Base-by-base conservation (phyloP, 2,797 vertebrate genomes). In the Menidia menidia region DNA sequence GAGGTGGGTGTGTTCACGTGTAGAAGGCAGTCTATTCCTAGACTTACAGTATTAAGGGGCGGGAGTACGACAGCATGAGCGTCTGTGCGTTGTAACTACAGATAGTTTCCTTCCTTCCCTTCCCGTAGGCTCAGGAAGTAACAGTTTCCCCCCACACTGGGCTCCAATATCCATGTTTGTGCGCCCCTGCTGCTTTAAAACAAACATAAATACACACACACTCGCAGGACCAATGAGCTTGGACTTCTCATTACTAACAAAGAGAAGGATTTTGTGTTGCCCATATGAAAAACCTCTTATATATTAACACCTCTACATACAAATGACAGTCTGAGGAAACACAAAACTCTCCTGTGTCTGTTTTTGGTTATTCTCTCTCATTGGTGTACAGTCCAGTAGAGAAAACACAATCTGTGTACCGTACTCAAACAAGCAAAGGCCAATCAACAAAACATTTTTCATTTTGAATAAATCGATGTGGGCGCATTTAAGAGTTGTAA, bases 31-130 rank as follows among this genome's bases (percentile, higher is more conserved):
- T 81, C 80, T 89, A 86, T 89, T 92, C 71, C 71, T 82, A 83
- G 83, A 84, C 50, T 60, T 65, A 70, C 77, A 80, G 78, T 73
- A 68, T 68, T 72, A 73, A 69, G 78, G 68, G 80, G 83, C 71
- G 61, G 30, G 65, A 85, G 69, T 80, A 89, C 77, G 66, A 78
- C 72, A 43, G 67, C 58, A 62, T 78, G 33, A 76, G 67, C 69
- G 58, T 54, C 52, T 51, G 47, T 64, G 64, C 71, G 45, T 62
- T 59, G 62, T 63, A 79, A 70, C 67, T 86, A 75, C 74, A 75
- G 78, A 86, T 87, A 77, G 78, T 75, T 90, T 92, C 88, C 91
- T 92, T 90, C 89, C 87, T 75, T 71, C 50, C 50, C 13, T 66
- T 76, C 65, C 68, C 77, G 55, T 51, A 61, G 82, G 69, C 54